These are phyloP conservation scores for Anguilla pacifica DNA, from an alignment of 2,797 vertebrate species.

Conservation along the genomic window DNA sequence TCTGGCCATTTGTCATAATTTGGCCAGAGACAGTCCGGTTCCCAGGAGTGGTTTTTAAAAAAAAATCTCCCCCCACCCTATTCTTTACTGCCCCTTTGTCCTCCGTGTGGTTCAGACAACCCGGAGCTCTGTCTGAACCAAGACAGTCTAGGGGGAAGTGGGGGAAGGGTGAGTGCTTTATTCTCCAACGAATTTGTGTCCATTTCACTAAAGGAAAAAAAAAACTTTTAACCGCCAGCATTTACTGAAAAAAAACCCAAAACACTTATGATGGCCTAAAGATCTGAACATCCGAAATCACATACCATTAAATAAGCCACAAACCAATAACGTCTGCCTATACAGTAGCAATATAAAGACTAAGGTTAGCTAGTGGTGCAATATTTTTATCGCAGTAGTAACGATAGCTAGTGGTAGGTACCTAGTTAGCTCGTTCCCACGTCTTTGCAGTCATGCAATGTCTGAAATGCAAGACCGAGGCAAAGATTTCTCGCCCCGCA, in stretches of 20 bases:
- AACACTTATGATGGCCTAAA: not conserved
- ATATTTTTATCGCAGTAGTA: slow-evolving; percentile 28
- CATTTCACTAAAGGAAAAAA: slow-evolving; percentile 25
- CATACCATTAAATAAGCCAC: not conserved
- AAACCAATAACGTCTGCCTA: not conserved
- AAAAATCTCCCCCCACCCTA: slow-evolving; percentile 28
- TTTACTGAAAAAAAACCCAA: not conserved
- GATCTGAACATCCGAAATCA: not conserved
- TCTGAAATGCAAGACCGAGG: slow-evolving; percentile 22
- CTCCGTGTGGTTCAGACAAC: slow-evolving; percentile 44
- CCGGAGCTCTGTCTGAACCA: slow-evolving; percentile 37
- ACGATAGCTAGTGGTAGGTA: slow-evolving; percentile 1
- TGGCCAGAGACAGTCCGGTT: slow-evolving; percentile 30
- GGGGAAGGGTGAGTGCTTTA: slow-evolving; percentile 34
- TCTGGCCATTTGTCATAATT: slow-evolving; percentile 35
- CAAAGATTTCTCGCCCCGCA: slow-evolving; percentile 28
- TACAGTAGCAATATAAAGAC: not conserved
- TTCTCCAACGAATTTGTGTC: slow-evolving; percentile 32
- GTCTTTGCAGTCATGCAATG: not conserved
- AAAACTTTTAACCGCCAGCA: not conserved
- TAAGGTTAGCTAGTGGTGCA: slow-evolving; percentile 9
- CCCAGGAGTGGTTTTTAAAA: slow-evolving; percentile 20
- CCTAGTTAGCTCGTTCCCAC: not conserved
- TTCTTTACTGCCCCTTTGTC: slow-evolving; percentile 47
- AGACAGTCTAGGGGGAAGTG: slow-evolving; percentile 40